phyloP scores from a whole-genome alignment of 2,797 vertebrate species.

The Rhabdomys pumilio region DNA sequence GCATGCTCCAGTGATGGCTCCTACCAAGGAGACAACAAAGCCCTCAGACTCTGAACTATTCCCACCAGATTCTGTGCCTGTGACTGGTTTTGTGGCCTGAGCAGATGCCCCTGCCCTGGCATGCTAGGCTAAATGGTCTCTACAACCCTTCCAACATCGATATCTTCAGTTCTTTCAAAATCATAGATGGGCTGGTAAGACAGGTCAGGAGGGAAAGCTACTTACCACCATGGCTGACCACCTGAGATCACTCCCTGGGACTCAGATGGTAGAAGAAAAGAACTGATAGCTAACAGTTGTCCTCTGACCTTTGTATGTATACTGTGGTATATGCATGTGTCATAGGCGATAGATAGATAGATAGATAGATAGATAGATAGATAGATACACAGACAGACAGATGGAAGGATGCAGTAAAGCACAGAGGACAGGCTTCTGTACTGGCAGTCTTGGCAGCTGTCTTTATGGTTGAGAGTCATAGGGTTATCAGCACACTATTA shows the following conservation, averaged over 20 bases:
- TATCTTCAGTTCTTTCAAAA: conserved; percentile 21
- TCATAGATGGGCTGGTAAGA: background rate
- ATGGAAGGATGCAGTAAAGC: background rate
- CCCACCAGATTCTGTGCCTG: background rate
- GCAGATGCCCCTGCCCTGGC: no score
- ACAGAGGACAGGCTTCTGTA: no score
- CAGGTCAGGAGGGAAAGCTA: background rate
- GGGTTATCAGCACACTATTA: background rate
- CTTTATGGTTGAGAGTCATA: background rate
- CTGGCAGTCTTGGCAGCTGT: background rate
- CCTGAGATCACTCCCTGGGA: background rate
- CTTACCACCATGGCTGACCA: background rate
- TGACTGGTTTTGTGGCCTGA: background rate
- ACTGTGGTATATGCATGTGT: background rate
- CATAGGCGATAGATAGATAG: background rate
- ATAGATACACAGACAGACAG: background rate
- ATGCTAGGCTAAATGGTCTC: background rate
- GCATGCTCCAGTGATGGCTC: background rate
- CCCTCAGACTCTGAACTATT: background rate
- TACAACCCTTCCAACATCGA: background rate
- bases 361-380: background rate
- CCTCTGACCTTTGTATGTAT: background rate
- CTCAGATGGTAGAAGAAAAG: background rate
- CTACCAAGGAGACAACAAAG: background rate
- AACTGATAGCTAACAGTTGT: background rate